A percentile compares a stretch with the other conserved stretches of the same genome.
These are phyloP conservation scores for Catostylus mosaicus DNA, from an alignment of 30 jellyfish, hydroid and myxozoan species.

Conservation along the genomic window DNA sequence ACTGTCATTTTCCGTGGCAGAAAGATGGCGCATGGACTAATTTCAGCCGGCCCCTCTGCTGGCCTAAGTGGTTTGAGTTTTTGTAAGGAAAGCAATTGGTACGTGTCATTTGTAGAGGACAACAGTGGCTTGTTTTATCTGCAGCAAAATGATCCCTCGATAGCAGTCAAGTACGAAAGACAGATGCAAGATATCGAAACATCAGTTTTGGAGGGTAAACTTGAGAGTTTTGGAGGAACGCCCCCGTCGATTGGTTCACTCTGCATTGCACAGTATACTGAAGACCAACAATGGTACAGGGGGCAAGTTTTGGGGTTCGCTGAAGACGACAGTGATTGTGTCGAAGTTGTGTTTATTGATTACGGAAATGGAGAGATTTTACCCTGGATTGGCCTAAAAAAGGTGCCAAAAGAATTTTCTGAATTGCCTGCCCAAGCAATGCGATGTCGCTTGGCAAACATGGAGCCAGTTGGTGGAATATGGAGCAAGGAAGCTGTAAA, in stretches of 20 bases:
- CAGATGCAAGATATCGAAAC: constrained; percentile 69
- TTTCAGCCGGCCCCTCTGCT: not conserved
- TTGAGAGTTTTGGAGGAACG: constrained; percentile 1
- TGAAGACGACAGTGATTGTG: constrained; percentile 57
- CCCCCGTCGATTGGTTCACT: constrained; percentile 57
- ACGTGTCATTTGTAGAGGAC: constrained; percentile 74
- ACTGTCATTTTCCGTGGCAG: not conserved
- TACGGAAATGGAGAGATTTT: constrained; percentile 80
- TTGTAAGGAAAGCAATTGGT: constrained; percentile 74
- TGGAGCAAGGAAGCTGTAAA: constrained; percentile 85
- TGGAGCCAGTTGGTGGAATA: constrained; percentile 83
- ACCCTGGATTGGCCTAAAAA: constrained; percentile 26
- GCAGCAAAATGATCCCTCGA: constrained; percentile 73
- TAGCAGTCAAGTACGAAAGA: constrained; percentile 73
- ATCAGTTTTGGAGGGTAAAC: constrained; percentile 30
- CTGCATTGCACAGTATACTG: constrained; percentile 89
- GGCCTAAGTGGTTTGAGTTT: constrained; percentile 64
- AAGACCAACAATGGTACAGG: constrained; percentile 91
- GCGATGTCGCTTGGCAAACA: constrained; percentile 81
- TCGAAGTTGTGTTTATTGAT: constrained; percentile 82
- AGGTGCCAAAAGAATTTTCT: constrained; percentile 51
- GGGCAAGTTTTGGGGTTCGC: constrained; percentile 73
- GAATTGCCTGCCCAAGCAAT: constrained; percentile 85
- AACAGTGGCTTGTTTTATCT: constrained; percentile 74
- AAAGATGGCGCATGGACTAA: not conserved